Base-by-base conservation (phyloP, 2,888 invertebrate genomes). In the Deroplatys truncata region DNA sequence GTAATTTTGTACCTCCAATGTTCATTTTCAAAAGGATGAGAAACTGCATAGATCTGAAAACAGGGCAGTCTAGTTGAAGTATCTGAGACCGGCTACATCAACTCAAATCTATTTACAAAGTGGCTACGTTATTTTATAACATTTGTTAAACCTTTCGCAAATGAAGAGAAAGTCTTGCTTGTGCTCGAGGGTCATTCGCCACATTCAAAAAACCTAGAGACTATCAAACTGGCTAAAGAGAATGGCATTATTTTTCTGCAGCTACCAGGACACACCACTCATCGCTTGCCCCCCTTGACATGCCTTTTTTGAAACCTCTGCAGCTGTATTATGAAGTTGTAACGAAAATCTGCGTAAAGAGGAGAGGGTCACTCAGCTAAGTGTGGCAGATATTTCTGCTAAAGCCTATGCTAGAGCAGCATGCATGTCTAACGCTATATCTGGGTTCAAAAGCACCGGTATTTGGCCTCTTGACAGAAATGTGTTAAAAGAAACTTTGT, bases 21-120 rank as follows among this genome's bases (percentile, higher is more conserved):
- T 43, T 86, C 16, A 49, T 43, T 49, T 35, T 31, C 31, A 31
- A 31, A 31, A 31, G 31, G 31, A 31, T 31, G 31, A 31, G 31
- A 5, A 31, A 31, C 49, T 28, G 49, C 28, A 49, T 28, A 49
- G 49, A 43, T n/a, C 20, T 28, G 49, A 15, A 86, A 49, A 28
- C 87, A 82, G 31, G 72, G n/a, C n/a, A 56, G 31, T 72, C 49
- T 8, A 29, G 4, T 90, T 29, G 82, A 7, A 87, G 20, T 87
- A 15, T 89, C 89, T 16, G 89, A 89, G 20, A 88, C 88, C 25
- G 88, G 56, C 9, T 89, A 89, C 49, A 89, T 89, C 31, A 5
- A 5, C 5, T 85, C 88, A 28, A 87, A 87, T 29, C 83, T 92
- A 1, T 94, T 94, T 94, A 94, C 92, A 90, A 13, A 88, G 91